These are phyloP conservation scores for Eucidaris tribuloides DNA, from an alignment of 35 echinoderm and acorn worm genomes.

Conservation along the genomic window DNA sequence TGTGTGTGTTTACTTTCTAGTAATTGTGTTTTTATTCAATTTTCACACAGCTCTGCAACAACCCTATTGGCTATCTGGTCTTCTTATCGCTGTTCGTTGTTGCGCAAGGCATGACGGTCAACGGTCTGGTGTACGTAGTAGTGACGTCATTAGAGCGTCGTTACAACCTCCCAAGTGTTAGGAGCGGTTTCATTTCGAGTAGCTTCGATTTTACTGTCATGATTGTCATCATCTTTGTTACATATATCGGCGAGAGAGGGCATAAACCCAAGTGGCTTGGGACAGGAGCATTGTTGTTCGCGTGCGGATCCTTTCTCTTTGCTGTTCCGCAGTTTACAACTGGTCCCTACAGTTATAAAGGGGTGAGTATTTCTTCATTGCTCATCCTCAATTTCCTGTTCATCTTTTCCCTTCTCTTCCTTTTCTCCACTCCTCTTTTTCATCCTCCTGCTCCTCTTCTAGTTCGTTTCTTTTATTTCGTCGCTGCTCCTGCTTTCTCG, in stretches of 20 bases:
- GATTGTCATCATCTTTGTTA: conserved; percentile 70
- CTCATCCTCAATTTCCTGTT: not conserved
- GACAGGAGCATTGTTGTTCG: conserved; percentile 64
- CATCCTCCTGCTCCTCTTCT: not conserved
- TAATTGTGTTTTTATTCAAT: too few species aligned
- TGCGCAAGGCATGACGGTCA: conserved; percentile 72
- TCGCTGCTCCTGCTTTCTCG: too few species aligned
- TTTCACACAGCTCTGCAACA: conserved; percentile 44
- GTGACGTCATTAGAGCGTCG: conserved; percentile 64
- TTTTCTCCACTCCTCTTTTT: not conserved
- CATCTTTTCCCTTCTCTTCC: not conserved
- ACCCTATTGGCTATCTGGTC: conserved; percentile 36
- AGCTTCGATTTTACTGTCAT: conserved; percentile 70
- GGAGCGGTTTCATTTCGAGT: conserved; percentile 64
- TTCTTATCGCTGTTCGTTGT: conserved; percentile 64
- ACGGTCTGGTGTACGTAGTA: conserved; percentile 72
- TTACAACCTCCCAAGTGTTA: conserved; percentile 57
- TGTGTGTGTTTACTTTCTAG: too few species aligned
- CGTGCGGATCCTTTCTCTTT: conserved; percentile 52
- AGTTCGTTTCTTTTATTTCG: too few species aligned
- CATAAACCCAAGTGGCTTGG: conserved; percentile 76
- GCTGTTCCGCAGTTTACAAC: conserved; percentile 62
- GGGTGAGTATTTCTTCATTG: not conserved
- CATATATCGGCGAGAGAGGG: conserved; percentile 66
- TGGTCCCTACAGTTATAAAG: conserved; percentile 25